Conservation (phyloP, 2,113 vertebrate genomes). For the Megalops atlanticus region DNA sequence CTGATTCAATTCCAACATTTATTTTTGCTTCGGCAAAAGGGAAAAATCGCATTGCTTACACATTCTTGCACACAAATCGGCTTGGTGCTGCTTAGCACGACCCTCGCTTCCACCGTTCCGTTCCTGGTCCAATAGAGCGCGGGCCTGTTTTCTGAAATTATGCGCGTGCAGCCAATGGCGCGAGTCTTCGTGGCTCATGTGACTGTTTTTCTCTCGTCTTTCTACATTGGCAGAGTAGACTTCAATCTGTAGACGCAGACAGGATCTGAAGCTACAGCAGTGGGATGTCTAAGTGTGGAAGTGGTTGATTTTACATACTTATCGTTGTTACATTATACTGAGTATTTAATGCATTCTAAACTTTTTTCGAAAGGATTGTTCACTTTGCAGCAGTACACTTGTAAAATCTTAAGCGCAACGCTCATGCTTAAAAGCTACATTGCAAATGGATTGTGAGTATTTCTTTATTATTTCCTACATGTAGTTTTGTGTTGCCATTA, state of each 20-base stretch:
- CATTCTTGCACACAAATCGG: slow-evolving; percentile 69
- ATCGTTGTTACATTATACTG: slow-evolving; percentile 37
- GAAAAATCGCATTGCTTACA: slow-evolving; percentile 66
- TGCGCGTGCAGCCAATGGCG: slow-evolving; percentile 67
- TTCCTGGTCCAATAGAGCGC: slow-evolving; percentile 71
- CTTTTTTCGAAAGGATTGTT: slow-evolving; percentile 30
- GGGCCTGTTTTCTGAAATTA: slow-evolving; percentile 68
- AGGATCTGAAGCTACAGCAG: slow-evolving; percentile 62
- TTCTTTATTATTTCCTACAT: slow-evolving; percentile 14
- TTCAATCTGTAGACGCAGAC: slow-evolving; percentile 77
- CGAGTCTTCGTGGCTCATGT: slow-evolving; percentile 63
- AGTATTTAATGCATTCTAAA: not conserved
- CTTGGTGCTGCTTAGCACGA: slow-evolving; percentile 55
- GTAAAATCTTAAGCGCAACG: not conserved
- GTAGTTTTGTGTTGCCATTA: not conserved
- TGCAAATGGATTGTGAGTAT: slow-evolving; percentile 31
- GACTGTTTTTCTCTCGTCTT: slow-evolving; percentile 70
- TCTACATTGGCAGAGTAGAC: slow-evolving; percentile 73
- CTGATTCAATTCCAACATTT: not conserved
- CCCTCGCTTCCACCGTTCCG: slow-evolving; percentile 63
- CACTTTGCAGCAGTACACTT: not conserved
- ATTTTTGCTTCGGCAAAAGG: slow-evolving; percentile 32
- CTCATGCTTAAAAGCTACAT: not conserved
- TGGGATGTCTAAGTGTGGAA: slow-evolving; percentile 63
- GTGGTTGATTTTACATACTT: slow-evolving; percentile 56